These are phyloP conservation scores for Sebastes taczanowskii DNA, from an alignment of 2,797 vertebrate species.

Conservation along the genomic window DNA sequence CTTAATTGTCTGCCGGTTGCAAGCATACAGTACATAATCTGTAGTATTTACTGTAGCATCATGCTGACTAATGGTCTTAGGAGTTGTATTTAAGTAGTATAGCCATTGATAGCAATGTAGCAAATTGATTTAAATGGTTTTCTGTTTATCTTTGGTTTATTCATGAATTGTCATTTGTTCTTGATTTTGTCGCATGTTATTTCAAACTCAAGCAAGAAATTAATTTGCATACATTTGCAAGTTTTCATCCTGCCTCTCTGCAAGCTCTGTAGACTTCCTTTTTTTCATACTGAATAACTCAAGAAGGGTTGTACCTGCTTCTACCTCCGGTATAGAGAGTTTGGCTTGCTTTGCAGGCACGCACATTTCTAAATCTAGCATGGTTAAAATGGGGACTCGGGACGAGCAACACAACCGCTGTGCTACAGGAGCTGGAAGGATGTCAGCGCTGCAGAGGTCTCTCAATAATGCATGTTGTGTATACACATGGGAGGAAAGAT, in stretches of 20 bases:
- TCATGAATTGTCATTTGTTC: slow-evolving; percentile 16
- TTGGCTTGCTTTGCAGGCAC: slow-evolving; percentile 13
- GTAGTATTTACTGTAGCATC: neutral
- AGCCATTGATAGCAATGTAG: neutral
- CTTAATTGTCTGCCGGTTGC: slow-evolving; percentile 22
- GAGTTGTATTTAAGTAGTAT: neutral
- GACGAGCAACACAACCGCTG: slow-evolving; percentile 17
- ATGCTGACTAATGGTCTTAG: neutral
- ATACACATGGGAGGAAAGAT: slow-evolving; percentile 54
- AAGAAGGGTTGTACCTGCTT: slow-evolving; percentile 8
- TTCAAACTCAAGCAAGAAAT: slow-evolving; percentile 8
- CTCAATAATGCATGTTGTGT: slow-evolving; percentile 72
- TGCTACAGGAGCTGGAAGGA: slow-evolving; percentile 50
- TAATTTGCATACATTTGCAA: slow-evolving; percentile 6
- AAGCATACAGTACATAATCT: neutral
- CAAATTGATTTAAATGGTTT: neutral
- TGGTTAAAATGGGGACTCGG: slow-evolving; percentile 40
- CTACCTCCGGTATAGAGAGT: neutral
- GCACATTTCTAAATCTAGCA: slow-evolving; percentile 53
- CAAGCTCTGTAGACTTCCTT: neutral
- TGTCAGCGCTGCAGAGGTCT: slow-evolving; percentile 55
- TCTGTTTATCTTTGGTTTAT: neutral
- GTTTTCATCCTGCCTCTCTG: neutral
- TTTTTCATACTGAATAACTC: slow-evolving; percentile 10
- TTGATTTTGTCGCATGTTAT: slow-evolving; percentile 7